Conservation (phyloP, 2,888 invertebrate genomes). For the Cybosia mesomella region DNA sequence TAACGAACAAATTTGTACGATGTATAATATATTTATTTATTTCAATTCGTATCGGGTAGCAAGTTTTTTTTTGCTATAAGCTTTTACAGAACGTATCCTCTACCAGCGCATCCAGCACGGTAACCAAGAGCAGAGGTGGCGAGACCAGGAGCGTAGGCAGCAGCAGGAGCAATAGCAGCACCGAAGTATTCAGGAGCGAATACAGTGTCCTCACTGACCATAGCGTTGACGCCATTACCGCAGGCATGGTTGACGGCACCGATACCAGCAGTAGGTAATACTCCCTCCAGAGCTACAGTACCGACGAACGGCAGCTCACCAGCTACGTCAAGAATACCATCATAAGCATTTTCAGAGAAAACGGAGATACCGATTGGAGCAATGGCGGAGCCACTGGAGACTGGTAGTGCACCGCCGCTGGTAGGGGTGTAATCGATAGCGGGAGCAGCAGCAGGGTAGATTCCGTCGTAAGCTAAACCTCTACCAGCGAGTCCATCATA, state of each 20-base stretch:
- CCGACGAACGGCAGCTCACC: constrained; percentile 62
- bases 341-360: constrained; percentile 63
- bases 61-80: not conserved
- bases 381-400: constrained; percentile 60
- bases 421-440: constrained; percentile 54
- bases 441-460: constrained; percentile 23
- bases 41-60: not conserved
- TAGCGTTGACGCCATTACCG: constrained; percentile 40
- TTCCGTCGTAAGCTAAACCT: not conserved
- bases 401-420: constrained; percentile 61
- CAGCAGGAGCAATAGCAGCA: constrained; percentile 2
- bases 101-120: constrained; percentile 10
- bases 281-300: constrained; percentile 60
- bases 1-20: not conserved
- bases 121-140: too few species aligned
- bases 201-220: constrained; percentile 12
- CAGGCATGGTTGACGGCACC: constrained; percentile 62
- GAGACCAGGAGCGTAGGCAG: not conserved
- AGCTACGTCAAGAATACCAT: constrained; percentile 54
- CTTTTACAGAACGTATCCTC: not conserved
- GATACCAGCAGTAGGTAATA: constrained; percentile 59
- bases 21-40: not conserved
- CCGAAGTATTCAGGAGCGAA: constrained; percentile 5
- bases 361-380: constrained; percentile 62
- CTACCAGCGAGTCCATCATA: not conserved